Conservation (phyloP, 2,888 invertebrate genomes). For the Arrhopalites spinosus region DNA sequence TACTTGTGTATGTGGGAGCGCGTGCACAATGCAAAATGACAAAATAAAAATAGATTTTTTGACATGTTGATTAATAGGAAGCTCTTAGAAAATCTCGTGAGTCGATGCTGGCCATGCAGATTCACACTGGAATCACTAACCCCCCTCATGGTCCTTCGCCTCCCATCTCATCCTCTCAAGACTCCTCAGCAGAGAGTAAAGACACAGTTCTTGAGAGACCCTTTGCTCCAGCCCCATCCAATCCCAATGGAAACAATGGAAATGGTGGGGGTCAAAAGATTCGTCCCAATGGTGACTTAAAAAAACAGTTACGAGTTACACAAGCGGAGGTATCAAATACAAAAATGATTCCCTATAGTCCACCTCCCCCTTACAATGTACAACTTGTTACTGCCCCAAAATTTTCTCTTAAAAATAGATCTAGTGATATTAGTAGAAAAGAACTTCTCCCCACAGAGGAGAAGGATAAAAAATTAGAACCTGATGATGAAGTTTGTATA, state of each 20-base stretch:
- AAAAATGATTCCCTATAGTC: conserved; percentile 43
- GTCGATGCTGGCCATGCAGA: conserved; percentile 38
- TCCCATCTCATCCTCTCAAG: conserved; percentile 36
- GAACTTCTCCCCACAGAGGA: conserved; percentile 11
- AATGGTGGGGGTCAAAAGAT: background rate
- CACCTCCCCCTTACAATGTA: conserved; percentile 46
- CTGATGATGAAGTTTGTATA: conserved; percentile 38
- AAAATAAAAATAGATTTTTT: conserved; percentile 14
- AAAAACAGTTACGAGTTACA: conserved; percentile 31
- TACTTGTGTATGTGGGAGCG: background rate
- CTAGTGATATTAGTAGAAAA: conserved; percentile 22
- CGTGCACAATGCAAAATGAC: conserved; percentile 5
- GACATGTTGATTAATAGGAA: conserved; percentile 32
- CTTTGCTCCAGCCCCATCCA: conserved; percentile 17
- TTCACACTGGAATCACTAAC: conserved; percentile 9
- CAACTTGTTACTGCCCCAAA: background rate
- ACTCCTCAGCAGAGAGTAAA: conserved; percentile 41
- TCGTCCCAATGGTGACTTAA: conserved; percentile 20
- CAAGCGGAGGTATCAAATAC: conserved; percentile 32
- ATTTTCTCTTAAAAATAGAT: conserved; percentile 3
- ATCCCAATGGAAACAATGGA: background rate
- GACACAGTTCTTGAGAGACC: conserved; percentile 46
- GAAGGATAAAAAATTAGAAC: conserved; percentile 20
- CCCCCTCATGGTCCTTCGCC: conserved; percentile 33
- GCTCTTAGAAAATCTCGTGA: conserved; percentile 42